Evolutionary conservation across 2,888 invertebrate species (phyloP).

Genomic region (Hirtodrosophila confusa): DNA sequence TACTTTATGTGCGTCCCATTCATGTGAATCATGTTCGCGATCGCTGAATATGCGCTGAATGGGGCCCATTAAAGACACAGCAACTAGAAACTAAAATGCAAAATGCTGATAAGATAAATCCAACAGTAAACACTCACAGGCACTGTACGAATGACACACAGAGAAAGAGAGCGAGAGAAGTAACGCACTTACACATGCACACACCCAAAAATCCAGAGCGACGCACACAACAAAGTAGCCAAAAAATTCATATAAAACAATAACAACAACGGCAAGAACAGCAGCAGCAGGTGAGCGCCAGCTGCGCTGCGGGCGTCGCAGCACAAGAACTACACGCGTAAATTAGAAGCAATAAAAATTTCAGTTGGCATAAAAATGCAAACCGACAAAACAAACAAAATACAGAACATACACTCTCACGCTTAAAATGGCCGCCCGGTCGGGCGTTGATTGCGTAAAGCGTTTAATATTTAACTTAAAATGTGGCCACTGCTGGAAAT

Average conservation of each 20-base stretch:
- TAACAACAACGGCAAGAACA: conserved; percentile 7
- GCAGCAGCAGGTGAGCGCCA: conserved; percentile 44
- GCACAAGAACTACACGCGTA: conserved; percentile 61
- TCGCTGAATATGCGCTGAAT: no score
- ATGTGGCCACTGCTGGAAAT: conserved; percentile 14
- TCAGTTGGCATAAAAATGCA: conserved; percentile 17
- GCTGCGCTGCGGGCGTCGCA: conserved; percentile 26
- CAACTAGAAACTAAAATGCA: conserved; percentile 39
- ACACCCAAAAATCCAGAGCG: conserved; percentile 5
- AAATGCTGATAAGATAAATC: conserved; percentile 55
- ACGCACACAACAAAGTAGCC: conserved; percentile 24
- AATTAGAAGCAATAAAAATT: conserved; percentile 51
- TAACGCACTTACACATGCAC: neutral
- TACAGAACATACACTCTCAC: neutral
- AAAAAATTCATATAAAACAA: conserved; percentile 16
- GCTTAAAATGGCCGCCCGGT: conserved; percentile 38
- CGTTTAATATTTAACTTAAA: conserved; percentile 50
- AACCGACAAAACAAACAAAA: conserved; percentile 13
- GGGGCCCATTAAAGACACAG: neutral
- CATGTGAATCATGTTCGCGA: no score
- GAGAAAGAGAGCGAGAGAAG: neutral
- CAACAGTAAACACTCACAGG: conserved; percentile 23
- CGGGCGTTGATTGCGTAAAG: conserved; percentile 54
- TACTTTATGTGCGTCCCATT: no score
- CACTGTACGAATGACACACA: neutral